Evolutionary conservation across 2,113 vertebrate species (phyloP).

Genomic region (Pangasianodon gigas): DNA sequence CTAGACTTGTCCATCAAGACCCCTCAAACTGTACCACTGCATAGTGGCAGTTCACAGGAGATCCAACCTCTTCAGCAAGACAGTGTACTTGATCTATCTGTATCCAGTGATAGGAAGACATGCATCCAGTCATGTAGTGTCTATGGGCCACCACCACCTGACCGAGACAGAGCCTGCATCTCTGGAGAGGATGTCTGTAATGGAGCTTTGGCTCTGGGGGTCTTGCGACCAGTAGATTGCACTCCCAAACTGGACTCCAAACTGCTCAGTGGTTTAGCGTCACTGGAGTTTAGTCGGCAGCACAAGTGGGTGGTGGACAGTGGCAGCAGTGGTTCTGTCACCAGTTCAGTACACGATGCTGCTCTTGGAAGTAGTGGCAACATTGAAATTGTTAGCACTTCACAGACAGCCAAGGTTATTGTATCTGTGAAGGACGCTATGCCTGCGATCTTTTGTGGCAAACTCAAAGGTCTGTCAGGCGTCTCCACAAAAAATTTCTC

Average conservation of each 20-base stretch:
- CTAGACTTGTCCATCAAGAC: conserved; percentile 89
- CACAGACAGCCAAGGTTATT: conserved; percentile 95
- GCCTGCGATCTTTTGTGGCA: conserved; percentile 93
- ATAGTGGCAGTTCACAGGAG: conserved; percentile 56
- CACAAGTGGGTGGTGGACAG: conserved; percentile 85
- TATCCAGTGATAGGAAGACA: conserved; percentile 78
- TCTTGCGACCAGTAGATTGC: conserved; percentile 62
- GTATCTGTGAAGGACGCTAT: conserved; percentile 95
- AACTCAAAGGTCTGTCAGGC: conserved; percentile 93
- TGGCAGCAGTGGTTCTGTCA: conserved; percentile 59
- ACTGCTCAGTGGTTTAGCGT: conserved; percentile 66
- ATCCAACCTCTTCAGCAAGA: conserved; percentile 73
- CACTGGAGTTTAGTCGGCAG: conserved; percentile 80
- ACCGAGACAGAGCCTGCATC: conserved; percentile 58
- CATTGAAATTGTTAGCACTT: conserved; percentile 85
- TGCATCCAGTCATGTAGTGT: conserved; percentile 57
- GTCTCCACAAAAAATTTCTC: conserved; percentile 99
- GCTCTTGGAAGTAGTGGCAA: conserved; percentile 75
- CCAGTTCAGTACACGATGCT: conserved; percentile 70
- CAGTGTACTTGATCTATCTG: conserved; percentile 85
- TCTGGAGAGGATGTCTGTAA: conserved; percentile 62
- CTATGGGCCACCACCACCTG: conserved; percentile 35
- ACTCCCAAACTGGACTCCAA: conserved; percentile 74
- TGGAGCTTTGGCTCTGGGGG: conserved; percentile 65
- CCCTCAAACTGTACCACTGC: conserved; percentile 66